Evolutionary conservation across 2,113 vertebrate genomes (phyloP).

Genomic region (Uropsilus gracilis): DNA sequence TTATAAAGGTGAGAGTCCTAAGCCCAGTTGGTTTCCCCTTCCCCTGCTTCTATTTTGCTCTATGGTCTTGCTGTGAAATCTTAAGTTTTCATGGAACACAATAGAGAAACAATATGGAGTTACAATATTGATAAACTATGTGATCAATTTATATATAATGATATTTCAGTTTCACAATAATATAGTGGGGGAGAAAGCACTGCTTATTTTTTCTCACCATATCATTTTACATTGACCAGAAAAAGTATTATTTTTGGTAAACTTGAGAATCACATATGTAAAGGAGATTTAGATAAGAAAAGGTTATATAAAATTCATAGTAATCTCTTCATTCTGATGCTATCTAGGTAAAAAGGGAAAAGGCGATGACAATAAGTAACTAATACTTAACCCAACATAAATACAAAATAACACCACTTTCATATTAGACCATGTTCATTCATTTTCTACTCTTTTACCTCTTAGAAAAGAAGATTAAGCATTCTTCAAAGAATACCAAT

Average conservation of each 20-base stretch:
- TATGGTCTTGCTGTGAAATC: background rate
- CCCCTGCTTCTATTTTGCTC: background rate
- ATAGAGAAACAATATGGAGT: background rate
- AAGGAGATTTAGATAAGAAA: background rate
- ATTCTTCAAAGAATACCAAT: background rate
- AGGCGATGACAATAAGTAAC: background rate
- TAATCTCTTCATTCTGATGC: background rate
- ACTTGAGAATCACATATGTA: background rate
- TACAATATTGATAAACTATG: background rate
- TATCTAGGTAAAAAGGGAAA: background rate
- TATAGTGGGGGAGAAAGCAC: background rate
- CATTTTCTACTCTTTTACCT: background rate
- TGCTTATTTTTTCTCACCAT: background rate
- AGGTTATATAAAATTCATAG: background rate
- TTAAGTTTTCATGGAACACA: background rate
- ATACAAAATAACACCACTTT: background rate
- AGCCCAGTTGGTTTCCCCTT: constrained; percentile 12
- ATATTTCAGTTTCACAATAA: background rate
- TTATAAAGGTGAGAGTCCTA: constrained; percentile 69
- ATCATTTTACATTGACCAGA: background rate
- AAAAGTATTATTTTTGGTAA: background rate
- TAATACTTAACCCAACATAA: background rate
- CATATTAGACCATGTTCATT: background rate
- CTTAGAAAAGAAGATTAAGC: background rate
- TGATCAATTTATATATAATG: background rate